phyloP scores from a whole-genome alignment of 2,797 vertebrate species.

The Bufotes viridis region DNA sequence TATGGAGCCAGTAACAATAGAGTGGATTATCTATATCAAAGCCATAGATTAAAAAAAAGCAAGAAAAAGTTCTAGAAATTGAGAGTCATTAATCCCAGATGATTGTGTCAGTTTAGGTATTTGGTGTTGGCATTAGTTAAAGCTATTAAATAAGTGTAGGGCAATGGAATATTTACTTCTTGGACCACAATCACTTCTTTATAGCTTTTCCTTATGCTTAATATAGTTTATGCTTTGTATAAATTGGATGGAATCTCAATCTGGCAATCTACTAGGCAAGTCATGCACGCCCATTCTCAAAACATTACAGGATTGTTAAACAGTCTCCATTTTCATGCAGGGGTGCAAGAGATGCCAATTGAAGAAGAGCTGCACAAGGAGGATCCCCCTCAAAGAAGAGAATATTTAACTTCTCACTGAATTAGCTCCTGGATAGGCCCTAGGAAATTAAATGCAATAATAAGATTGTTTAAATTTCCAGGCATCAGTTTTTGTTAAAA shows the following conservation, averaged over 20 bases:
- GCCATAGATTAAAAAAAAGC: background rate
- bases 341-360: background rate
- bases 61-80: background rate
- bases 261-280: conserved; percentile 30
- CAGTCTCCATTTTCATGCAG: conserved; percentile 19
- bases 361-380: background rate
- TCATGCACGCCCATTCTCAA: conserved; percentile 21
- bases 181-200: background rate
- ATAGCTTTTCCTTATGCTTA: background rate
- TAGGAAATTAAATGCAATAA: background rate
- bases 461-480: background rate
- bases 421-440: background rate
- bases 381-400: background rate
- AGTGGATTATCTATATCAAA: background rate
- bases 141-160: background rate
- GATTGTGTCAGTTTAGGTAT: background rate
- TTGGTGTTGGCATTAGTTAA: background rate
- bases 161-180: conserved; percentile 6
- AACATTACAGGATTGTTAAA: conserved; percentile 39
- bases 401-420: background rate
- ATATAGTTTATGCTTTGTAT: conserved; percentile 27
- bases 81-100: background rate
- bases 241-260: background rate
- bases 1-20: background rate
- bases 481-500: background rate